These are phyloP conservation scores for Epirrhoe alternata DNA, from an alignment of 2,888 invertebrate genomes.

Conservation along the genomic window DNA sequence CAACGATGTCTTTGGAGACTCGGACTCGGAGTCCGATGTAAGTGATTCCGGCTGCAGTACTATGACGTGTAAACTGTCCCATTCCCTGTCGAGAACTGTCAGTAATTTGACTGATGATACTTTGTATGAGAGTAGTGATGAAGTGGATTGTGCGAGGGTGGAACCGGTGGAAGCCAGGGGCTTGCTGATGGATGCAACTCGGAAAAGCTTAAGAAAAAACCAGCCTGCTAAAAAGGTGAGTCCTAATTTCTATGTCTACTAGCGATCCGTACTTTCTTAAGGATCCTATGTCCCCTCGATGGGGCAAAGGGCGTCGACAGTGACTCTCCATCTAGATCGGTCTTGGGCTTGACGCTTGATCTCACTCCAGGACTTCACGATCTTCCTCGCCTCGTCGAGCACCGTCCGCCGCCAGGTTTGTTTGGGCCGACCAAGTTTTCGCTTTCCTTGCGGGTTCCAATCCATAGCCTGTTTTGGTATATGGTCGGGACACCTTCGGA, in stretches of 20 bases:
- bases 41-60: conserved; percentile 64
- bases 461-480: too few species aligned
- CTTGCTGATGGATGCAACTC: conserved; percentile 60
- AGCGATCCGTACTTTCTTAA: too few species aligned
- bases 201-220: conserved; percentile 57
- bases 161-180: conserved; percentile 46
- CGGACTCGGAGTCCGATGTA: conserved; percentile 47
- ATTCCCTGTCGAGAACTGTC: conserved; percentile 66
- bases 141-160: conserved; percentile 65
- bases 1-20: conserved; percentile 69
- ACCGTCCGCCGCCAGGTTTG: too few species aligned
- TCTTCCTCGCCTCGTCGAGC: too few species aligned
- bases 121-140: conserved; percentile 69
- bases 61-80: conserved; percentile 53
- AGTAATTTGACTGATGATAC: conserved; percentile 73
- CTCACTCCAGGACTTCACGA: too few species aligned
- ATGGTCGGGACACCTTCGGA: too few species aligned
- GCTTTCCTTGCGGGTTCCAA: too few species aligned
- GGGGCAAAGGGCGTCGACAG: too few species aligned
- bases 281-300: too few species aligned
- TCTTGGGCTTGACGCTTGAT: too few species aligned
- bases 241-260: conserved; percentile 26
- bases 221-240: conserved; percentile 69
- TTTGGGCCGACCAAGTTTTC: too few species aligned
- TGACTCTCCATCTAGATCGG: too few species aligned